Conservation (phyloP, 2,888 invertebrate genomes). For the Meiosimyza decipiens region DNA sequence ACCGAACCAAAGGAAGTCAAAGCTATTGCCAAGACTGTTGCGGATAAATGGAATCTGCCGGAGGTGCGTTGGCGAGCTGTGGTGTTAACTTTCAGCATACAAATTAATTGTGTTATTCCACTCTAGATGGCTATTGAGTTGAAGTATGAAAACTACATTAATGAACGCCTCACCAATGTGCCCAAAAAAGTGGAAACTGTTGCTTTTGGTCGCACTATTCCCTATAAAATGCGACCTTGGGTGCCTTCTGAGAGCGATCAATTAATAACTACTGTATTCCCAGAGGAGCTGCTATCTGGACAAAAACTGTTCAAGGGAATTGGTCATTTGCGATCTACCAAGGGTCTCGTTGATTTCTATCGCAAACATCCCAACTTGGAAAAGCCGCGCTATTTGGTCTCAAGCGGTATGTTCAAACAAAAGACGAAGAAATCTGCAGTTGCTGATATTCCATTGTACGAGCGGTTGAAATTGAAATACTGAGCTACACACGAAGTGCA, state of each 20-base stretch:
- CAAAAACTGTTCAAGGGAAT: slow-evolving; percentile 65
- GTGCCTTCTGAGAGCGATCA: slow-evolving; percentile 51
- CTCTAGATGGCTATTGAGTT: slow-evolving; percentile 62
- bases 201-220: slow-evolving; percentile 64
- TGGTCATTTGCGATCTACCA: slow-evolving; percentile 62
- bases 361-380: slow-evolving; percentile 54
- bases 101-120: slow-evolving; percentile 10
- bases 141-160: slow-evolving; percentile 60
- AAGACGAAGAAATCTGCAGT: slow-evolving; percentile 46
- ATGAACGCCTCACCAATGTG: slow-evolving; percentile 48
- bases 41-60: slow-evolving; percentile 62
- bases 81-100: neutral
- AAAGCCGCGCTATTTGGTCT: slow-evolving; percentile 58
- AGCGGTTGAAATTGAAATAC: slow-evolving; percentile 58
- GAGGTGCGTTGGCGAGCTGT: slow-evolving; percentile 51
- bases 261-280: slow-evolving; percentile 60
- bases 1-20: slow-evolving; percentile 63
- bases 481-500: slow-evolving; percentile 24
- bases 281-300: slow-evolving; percentile 58
- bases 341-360: slow-evolving; percentile 60
- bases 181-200: slow-evolving; percentile 52
- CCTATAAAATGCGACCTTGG: slow-evolving; percentile 57
- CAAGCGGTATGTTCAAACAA: slow-evolving; percentile 55
- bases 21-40: slow-evolving; percentile 62
- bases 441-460: slow-evolving; percentile 59